Percentiles rank a stretch among this genome's conserved stretches.
These are phyloP conservation scores for Urocynchramus pylzowi DNA, from an alignment of 2,113 vertebrate genomes.

Conservation along the genomic window DNA sequence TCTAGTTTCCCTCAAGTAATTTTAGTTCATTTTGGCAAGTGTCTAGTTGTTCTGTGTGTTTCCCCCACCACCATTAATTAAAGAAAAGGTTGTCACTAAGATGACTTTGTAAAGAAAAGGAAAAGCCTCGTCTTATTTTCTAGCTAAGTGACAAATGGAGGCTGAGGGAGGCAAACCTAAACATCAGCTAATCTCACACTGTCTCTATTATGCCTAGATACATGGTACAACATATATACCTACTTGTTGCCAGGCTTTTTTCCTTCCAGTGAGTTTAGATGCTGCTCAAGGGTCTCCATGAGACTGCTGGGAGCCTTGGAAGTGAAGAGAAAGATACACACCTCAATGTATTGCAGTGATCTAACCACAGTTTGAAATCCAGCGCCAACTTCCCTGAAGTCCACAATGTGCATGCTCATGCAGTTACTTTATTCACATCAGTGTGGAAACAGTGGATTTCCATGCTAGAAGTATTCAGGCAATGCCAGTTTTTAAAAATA, in stretches of 20 bases:
- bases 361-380: not conserved
- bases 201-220: not conserved
- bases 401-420: not conserved
- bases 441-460: not conserved
- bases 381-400: not conserved
- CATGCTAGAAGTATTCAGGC: not conserved
- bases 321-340: slow-evolving; percentile 44
- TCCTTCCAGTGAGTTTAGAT: slow-evolving; percentile 97
- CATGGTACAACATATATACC: not conserved
- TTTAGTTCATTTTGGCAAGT: not conserved
- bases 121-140: not conserved
- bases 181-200: not conserved
- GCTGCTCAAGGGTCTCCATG: slow-evolving; percentile 95
- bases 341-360: not conserved
- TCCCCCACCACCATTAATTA: not conserved
- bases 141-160: not conserved
- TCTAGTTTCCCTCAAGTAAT: not conserved
- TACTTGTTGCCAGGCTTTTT: slow-evolving; percentile 91
- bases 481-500: not conserved
- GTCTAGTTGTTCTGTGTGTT: accelerated
- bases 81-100: not conserved
- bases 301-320: slow-evolving; percentile 96
- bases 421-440: not conserved
- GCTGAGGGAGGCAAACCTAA: not conserved
- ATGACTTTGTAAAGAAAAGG: not conserved